Base-by-base conservation (phyloP, 1,140 invertebrate species). In the Drosophila bifasciata region DNA sequence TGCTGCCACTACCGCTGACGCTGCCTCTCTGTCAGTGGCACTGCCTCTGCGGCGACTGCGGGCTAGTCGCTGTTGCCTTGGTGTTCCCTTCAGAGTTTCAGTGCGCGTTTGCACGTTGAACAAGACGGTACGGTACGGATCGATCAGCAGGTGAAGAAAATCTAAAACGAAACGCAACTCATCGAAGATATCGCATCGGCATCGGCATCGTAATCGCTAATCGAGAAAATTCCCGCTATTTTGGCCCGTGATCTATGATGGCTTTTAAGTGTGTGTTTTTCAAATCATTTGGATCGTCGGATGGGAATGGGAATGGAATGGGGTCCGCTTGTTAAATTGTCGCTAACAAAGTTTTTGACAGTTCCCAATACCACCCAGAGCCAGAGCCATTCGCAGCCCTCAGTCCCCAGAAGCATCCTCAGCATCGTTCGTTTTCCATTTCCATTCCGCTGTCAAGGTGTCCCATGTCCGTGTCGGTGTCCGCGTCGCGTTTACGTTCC, bases 101-200 rank as follows among this genome's bases (percentile, higher is more conserved):
- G 81, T 86, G 77, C 76, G 69, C 81, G 81, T 86, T 86, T 76
- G 83, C 69, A 81, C 81, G 83, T 83, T 83, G 81, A 78, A 75
- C 74, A 60, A 51, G 61, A 88, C 81, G 83, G 81, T 81, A 78
- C 75, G 67, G 49, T 57, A 62, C 17, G 17, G 46, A 44, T 41
- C 43, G 50, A 66, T 58, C 39, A 62, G 51, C 21, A 32, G 19
- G 36, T 17, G 36, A 39, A 36, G 7, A 11, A 36, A 36, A n/a
- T n/a, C n/a, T 3, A 11, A 5, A 36, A 13, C 11, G 11, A 3
- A 36, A 11, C 32, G 11, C 23, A 25, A 25, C 23, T 25, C 23
- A 32, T 32, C 28, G 9, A 32, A 67, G 13, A 56, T 32, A 53
- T 52, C 52, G 70, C 32, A 46, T 15, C 15, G 21, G 11, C 43